Evolutionary conservation across 2,113 vertebrate genomes (phyloP), one percentile per base, ranked within the genome.

Genomic region (Hippocampus mohnikei): DNA sequence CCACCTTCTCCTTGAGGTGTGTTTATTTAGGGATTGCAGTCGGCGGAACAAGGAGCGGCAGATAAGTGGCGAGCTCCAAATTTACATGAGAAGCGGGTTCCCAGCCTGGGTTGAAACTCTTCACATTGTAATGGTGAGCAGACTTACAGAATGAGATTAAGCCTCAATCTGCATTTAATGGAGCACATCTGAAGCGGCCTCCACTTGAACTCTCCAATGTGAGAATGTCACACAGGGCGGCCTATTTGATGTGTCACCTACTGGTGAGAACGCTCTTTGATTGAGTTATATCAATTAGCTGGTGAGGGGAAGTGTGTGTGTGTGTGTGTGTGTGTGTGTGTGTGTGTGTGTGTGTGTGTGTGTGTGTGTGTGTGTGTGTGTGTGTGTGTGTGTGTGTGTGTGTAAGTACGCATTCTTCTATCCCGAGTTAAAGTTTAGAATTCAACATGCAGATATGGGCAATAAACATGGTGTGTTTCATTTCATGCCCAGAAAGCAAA

Each of bases 101-200:
- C 85, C 84, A 83, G 87, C 81, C 87, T 87, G 86, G 82, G 82
- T 88, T 90, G 84, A 92, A 92, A 88, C 87, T 88, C 85, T 88
- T 90, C 82, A 91, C 88, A 92, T 89, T 91, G 89, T 89, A 89
- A 91, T 92, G 90, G 84, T 88, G 88, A 91, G 75, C 82, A 86
- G 87, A 91, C 0, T 87, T 87, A 87, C 88, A 89, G 87, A 90
- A 91, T 90, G 84, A 90, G 90, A 90, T 88, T 90, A 91, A 87
- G 85, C 82, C 87, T 71, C 87, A 83, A 90, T 90, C 87, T 90
- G 90, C 89, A 90, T 90, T 88, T 83, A 90, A 88, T 88, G 85
- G 81, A 82, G 67, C 80, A 87, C 78, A 90, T 90, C 88, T 88
- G 84, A 90, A 70, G 88, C 66, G 91, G 83, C 90, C 91, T 90